Conservation (phyloP, 2,113 vertebrate species). For the Pavo muticus region DNA sequence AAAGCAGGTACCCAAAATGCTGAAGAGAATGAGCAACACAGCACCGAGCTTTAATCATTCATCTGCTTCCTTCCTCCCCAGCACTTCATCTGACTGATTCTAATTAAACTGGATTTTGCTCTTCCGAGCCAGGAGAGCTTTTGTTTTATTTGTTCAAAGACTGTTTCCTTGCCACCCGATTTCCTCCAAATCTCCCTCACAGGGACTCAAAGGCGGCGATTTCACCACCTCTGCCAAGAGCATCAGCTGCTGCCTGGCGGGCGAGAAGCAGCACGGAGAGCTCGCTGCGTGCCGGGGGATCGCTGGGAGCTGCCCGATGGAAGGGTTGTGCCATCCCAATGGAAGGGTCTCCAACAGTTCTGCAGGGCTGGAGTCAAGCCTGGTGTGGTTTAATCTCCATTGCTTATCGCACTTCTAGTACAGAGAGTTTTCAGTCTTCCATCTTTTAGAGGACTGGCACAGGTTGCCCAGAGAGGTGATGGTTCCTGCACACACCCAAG, state of each 20-base stretch:
- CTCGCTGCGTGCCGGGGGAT: neutral
- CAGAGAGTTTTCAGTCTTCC: rapidly evolving
- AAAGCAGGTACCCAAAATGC: neutral
- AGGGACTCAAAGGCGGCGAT: rapidly evolving
- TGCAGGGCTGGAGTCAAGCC: neutral
- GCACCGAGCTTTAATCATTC: neutral
- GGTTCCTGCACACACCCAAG: no score
- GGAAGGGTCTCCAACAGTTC: neutral
- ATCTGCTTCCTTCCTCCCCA: neutral
- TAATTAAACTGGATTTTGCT: neutral
- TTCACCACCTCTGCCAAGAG: neutral
- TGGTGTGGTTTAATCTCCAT: neutral
- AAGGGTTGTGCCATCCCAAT: rapidly evolving
- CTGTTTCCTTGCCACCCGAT: neutral
- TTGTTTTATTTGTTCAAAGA: neutral
- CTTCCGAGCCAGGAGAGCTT: neutral
- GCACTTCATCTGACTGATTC: neutral
- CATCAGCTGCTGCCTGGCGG: neutral
- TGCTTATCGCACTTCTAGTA: rapidly evolving
- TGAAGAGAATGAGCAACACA: neutral
- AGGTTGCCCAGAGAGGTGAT: no score
- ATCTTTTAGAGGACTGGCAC: no score
- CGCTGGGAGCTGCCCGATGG: rapidly evolving
- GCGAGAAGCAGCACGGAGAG: rapidly evolving
- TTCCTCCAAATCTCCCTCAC: neutral